These are phyloP conservation scores for Turdus rufiventris DNA, from an alignment of 2,113 vertebrate genomes.

Conservation along the genomic window DNA sequence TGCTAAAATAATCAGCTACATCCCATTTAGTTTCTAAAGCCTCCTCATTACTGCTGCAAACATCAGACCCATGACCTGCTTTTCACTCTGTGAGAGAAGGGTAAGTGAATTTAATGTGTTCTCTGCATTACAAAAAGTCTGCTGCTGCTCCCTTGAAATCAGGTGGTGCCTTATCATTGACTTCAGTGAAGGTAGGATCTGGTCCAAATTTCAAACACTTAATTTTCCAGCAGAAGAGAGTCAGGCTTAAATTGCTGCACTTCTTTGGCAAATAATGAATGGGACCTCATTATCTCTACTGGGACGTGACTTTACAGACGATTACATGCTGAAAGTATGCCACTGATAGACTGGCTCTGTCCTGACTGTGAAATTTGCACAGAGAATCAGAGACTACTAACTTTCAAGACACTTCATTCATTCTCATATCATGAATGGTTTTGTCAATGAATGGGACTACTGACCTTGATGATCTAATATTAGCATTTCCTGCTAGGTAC, in stretches of 20 bases:
- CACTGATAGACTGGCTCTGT: not conserved
- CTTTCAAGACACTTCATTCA: slow-evolving; percentile 45
- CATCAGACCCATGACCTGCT: slow-evolving; percentile 44
- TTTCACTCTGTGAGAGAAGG: slow-evolving; percentile 31
- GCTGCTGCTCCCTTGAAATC: not conserved
- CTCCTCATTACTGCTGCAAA: slow-evolving; percentile 51
- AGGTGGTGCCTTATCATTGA: not conserved
- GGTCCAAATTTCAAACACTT: slow-evolving; percentile 33
- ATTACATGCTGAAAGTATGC: slow-evolving; percentile 47
- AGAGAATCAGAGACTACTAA: not conserved
- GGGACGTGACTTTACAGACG: slow-evolving; percentile 48
- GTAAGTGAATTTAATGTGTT: slow-evolving; percentile 40
- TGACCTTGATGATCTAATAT: slow-evolving; percentile 14
- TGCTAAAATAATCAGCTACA: slow-evolving; percentile 61
- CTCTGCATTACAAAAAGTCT: not conserved
- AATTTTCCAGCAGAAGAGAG: slow-evolving; percentile 13
- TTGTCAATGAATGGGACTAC: slow-evolving; percentile 8
- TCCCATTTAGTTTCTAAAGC: slow-evolving; percentile 53
- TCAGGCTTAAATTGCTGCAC: slow-evolving; percentile 1
- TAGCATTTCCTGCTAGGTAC: slow-evolving; percentile 21
- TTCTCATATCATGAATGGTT: slow-evolving; percentile 29
- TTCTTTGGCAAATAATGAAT: slow-evolving; percentile 52
- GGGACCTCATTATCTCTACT: slow-evolving; percentile 47
- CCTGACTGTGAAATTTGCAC: slow-evolving; percentile 35
- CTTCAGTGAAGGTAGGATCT: slow-evolving; percentile 13